phyloP scores from a whole-genome alignment of 2,797 vertebrate species.

The Cuculus canorus region DNA sequence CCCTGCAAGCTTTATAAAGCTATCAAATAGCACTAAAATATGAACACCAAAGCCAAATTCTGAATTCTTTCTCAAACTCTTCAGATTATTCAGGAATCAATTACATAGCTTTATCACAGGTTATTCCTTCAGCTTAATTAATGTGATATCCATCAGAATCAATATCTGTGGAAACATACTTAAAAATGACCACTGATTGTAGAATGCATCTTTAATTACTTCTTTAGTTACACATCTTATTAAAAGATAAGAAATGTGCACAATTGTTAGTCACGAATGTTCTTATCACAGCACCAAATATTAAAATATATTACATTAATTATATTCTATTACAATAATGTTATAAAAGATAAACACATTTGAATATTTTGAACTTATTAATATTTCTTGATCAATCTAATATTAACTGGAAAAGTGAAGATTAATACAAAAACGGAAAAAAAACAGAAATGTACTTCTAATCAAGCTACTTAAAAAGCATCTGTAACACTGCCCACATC shows the following conservation, averaged over 20 bases:
- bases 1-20: background rate
- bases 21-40: background rate
- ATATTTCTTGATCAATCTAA: background rate
- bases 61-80: background rate
- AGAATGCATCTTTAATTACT: background rate
- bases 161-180: background rate
- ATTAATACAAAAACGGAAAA: background rate
- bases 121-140: background rate
- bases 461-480: background rate
- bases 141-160: background rate
- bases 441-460: background rate
- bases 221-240: background rate
- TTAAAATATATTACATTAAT: background rate
- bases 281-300: background rate
- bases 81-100: background rate
- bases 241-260: background rate
- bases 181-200: background rate
- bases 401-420: background rate
- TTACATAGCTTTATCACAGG: background rate
- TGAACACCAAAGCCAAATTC: background rate
- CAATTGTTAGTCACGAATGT: background rate
- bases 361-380: background rate
- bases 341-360: background rate
- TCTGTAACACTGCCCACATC: background rate
- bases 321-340: background rate